A percentile compares a stretch with the other conserved stretches of the same genome.
Evolutionary conservation across 64 coral and sea anemone genomes (phyloP).

Genomic region (Dendronephthya gigantea): DNA sequence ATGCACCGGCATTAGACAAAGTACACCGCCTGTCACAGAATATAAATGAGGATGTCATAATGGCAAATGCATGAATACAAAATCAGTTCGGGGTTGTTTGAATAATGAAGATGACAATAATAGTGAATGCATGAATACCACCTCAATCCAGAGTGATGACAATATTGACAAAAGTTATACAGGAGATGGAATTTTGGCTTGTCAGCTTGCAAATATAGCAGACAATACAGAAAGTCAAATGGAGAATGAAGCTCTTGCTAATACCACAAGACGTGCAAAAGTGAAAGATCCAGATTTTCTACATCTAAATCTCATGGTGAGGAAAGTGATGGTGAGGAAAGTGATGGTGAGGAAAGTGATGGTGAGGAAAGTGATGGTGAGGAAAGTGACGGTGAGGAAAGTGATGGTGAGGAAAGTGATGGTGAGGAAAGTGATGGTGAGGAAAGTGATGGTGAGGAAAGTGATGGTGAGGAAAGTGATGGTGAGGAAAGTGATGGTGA

Average conservation of each 20-base stretch:
- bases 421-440: too few relatives aligned
- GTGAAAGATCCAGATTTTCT: constrained; percentile 8
- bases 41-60: too few relatives aligned
- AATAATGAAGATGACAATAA: not conserved
- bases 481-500: too few relatives aligned
- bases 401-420: too few relatives aligned
- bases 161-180: not conserved
- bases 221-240: not conserved
- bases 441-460: too few relatives aligned
- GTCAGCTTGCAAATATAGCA: not conserved
- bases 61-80: too few relatives aligned
- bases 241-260: not conserved
- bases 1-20: not conserved
- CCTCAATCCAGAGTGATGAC: not conserved
- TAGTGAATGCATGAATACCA: not conserved
- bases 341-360: not conserved
- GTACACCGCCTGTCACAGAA: too few relatives aligned
- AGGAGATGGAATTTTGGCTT: not conserved
- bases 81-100: too few relatives aligned
- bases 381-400: too few relatives aligned
- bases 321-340: constrained; percentile 13
- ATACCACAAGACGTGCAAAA: not conserved
- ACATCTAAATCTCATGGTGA: not conserved
- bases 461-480: too few relatives aligned
- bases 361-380: too few relatives aligned